Evolutionary conservation across 1,140 invertebrate species (phyloP).

Genomic region (Magallana gigas): DNA sequence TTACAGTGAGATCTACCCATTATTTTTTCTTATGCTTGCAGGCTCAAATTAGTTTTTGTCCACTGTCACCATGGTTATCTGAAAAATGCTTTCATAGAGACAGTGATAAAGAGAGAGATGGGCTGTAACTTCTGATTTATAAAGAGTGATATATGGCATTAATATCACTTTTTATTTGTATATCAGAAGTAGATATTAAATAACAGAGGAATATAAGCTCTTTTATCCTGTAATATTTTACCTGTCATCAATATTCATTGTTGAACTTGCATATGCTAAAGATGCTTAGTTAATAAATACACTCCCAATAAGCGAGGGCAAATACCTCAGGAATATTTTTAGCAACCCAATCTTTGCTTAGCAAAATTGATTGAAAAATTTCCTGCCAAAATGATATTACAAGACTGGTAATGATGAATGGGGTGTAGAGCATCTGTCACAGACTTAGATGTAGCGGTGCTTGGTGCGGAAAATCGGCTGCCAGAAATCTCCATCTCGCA

Average conservation of each 20-base stretch:
- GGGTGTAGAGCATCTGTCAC: neutral
- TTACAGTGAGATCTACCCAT: constrained; percentile 12
- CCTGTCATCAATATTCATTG: neutral
- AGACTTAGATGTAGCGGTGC: neutral
- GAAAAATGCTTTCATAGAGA: neutral
- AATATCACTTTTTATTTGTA: too few species aligned
- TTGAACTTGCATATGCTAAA: neutral
- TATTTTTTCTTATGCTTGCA: neutral
- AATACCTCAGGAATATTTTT: neutral
- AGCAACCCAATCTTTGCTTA: neutral
- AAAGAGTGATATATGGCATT: too few species aligned
- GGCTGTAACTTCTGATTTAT: too few species aligned
- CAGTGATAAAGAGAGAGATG: too few species aligned
- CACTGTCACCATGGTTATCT: neutral
- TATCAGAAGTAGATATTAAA: too few species aligned
- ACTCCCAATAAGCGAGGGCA: too few species aligned
- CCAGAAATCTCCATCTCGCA: neutral
- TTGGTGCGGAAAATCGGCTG: neutral
- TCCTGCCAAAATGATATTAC: constrained; percentile 22
- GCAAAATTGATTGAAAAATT: constrained; percentile 23
- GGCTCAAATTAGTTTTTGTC: constrained; percentile 8
- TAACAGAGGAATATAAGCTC: too few species aligned
- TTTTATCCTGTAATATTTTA: too few species aligned
- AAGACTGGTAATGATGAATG: constrained; percentile 17
- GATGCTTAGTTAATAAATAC: neutral